Evolutionary conservation across 2,888 invertebrate genomes (phyloP), one percentile per base, ranked within the genome.

Genomic region (Drosophila hamatofila): DNA sequence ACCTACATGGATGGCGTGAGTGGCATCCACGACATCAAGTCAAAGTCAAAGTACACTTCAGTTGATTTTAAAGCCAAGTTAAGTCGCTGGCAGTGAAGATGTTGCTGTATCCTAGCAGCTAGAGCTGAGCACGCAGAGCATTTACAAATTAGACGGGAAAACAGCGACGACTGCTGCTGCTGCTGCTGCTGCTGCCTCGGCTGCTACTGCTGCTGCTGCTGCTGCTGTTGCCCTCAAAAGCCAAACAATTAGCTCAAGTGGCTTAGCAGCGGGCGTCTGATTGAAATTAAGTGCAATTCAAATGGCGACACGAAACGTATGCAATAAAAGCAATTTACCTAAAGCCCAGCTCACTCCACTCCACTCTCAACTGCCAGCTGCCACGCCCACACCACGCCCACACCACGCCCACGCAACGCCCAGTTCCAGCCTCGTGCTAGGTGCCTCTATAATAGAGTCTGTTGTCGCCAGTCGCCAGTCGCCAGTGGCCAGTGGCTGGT

Each of bases 271-370:
- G 75, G 87, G 84, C 85, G 85, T 51, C 85, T 87, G 88, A 85
- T 85, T 87, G 85, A 83, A 85, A 85, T 85, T 85, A 84, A 85
- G 88, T 85, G 85, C 82, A 85, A 87, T 84, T 85, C 85, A 85
- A 85, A 84, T 81, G 83, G 77, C 83, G 79, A 81, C 85, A 87
- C 88, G 83, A 80, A 81, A 77, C 76, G 85, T 79, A 82, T 84
- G 88, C 85, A 87, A 87, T 85, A 84, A 85, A 87, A 87, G 85
- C 85, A 85, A 85, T 85, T 85, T 83, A 86, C 83, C 78, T 77
- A 83, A 79, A 83, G 79, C 86, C 78, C 46, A 41, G 33, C 16
- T 2, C 3, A 3, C 12, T 11, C 49, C 37, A 14, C 16, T 30
- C 16, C 9, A 30, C 30, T 11, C n/a, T n/a, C n/a, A n/a, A n/a